These are phyloP conservation scores for Grantiella picta DNA, from an alignment of 2,113 vertebrate genomes.

Conservation along the genomic window DNA sequence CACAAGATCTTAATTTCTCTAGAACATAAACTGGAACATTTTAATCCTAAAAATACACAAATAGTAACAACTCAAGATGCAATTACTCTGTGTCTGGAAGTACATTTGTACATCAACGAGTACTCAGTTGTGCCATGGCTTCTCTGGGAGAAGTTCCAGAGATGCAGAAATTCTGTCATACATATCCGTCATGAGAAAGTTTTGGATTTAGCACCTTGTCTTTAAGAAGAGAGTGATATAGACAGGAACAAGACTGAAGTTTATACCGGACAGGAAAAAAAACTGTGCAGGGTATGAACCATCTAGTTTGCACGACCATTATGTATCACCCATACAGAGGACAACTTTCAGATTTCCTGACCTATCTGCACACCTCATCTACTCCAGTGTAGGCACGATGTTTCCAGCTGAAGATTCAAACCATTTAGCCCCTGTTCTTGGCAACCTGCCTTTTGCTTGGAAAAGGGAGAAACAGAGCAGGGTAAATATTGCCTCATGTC, in stretches of 20 bases:
- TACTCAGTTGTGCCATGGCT: background rate
- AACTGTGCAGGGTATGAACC: background rate
- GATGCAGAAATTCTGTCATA: background rate
- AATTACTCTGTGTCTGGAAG: background rate
- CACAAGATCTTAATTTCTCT: background rate
- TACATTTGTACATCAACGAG: background rate
- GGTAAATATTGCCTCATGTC: conserved; percentile 49
- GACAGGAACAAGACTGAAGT: background rate
- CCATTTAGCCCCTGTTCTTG: background rate
- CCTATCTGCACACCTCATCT: background rate
- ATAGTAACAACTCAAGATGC: background rate
- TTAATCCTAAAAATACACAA: background rate
- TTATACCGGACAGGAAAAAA: background rate
- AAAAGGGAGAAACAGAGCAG: conserved; percentile 34
- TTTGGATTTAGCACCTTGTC: background rate
- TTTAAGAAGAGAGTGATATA: background rate
- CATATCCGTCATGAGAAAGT: background rate
- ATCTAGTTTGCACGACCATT: background rate
- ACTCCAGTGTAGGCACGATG: background rate
- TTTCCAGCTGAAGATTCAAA: conserved; percentile 11
- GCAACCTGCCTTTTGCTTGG: conserved; percentile 45
- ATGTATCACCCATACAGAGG: background rate
- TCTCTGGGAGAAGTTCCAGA: background rate
- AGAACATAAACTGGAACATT: background rate
- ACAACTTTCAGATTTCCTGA: background rate